A percentile compares a stretch with the other conserved stretches of the same genome.
These are phyloP conservation scores for Drosophila tropicalis DNA, from an alignment of 1,140 invertebrate species.

Conservation along the genomic window DNA sequence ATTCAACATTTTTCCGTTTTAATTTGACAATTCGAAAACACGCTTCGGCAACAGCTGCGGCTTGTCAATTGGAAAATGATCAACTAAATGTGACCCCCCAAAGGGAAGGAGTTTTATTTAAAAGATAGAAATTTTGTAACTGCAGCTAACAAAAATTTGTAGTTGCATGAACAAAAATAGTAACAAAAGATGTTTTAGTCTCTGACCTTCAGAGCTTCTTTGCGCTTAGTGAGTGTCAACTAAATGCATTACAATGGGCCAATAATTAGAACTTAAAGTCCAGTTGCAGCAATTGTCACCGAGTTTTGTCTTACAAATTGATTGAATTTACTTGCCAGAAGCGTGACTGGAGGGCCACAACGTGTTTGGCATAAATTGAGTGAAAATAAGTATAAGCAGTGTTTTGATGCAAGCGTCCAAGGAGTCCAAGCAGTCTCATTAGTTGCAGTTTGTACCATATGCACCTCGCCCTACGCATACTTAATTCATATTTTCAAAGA, in stretches of 20 bases:
- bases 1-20: constrained; percentile 81
- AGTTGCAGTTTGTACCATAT: constrained; percentile 4
- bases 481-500: background rate
- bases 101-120: too few species aligned
- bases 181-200: too few species aligned
- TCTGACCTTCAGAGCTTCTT: constrained; percentile 22
- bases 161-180: too few species aligned
- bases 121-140: too few species aligned
- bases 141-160: too few species aligned
- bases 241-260: constrained; percentile 76
- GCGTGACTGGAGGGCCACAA: constrained; percentile 56
- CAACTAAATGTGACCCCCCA: constrained; percentile 52
- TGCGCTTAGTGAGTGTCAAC: constrained; percentile 17
- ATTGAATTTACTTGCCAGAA: constrained; percentile 70
- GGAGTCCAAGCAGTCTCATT: constrained; percentile 15
- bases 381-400: constrained; percentile 39
- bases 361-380: constrained; percentile 58
- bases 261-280: constrained; percentile 62
- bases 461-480: background rate
- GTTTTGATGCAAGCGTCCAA: background rate
- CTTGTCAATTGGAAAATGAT: constrained; percentile 78
- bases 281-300: constrained; percentile 59
- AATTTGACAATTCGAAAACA: constrained; percentile 80
- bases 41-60: constrained; percentile 66
- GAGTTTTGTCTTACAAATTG: constrained; percentile 58